Evolutionary conservation across 2,888 invertebrate species (phyloP).

Genomic region (Vannuccia rotundouncinata): DNA sequence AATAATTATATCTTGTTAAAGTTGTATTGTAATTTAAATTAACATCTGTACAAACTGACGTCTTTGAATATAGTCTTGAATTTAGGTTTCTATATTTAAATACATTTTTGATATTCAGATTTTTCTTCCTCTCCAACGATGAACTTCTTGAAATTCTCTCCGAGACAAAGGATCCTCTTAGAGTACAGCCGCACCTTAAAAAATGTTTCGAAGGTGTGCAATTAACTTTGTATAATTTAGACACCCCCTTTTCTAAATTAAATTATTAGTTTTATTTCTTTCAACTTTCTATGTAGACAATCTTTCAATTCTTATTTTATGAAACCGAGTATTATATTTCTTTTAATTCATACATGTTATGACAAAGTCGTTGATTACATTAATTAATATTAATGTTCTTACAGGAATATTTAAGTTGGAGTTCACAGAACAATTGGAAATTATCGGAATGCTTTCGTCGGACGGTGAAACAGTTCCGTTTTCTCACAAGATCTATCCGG

Average conservation of each 20-base stretch:
- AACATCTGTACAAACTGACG: too few species aligned
- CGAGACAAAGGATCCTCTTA: conserved; percentile 83
- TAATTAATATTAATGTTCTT: too few species aligned
- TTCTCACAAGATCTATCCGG: conserved; percentile 71
- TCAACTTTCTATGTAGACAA: too few species aligned
- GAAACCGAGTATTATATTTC: not conserved
- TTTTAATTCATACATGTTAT: too few species aligned
- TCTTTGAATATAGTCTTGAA: too few species aligned
- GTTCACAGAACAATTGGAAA: conserved; percentile 72
- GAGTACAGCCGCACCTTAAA: conserved; percentile 86
- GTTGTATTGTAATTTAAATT: too few species aligned
- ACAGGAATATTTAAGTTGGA: conserved; percentile 63
- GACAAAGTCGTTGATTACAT: too few species aligned
- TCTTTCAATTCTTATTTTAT: not conserved
- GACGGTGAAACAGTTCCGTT: conserved; percentile 80
- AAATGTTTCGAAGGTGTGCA: conserved; percentile 85
- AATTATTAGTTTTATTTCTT: too few species aligned
- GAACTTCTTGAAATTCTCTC: conserved; percentile 85
- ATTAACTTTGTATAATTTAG: too few species aligned
- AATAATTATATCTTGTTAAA: too few species aligned
- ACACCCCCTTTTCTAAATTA: too few species aligned
- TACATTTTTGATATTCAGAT: conserved; percentile 64
- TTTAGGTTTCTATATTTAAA: too few species aligned
- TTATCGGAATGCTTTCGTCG: conserved; percentile 78
- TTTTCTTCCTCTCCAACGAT: conserved; percentile 91